A percentile compares a stretch with the other conserved stretches of the same genome.
These are phyloP conservation scores for Polietes domitor DNA, from an alignment of 2,888 invertebrate species.

Conservation along the genomic window DNA sequence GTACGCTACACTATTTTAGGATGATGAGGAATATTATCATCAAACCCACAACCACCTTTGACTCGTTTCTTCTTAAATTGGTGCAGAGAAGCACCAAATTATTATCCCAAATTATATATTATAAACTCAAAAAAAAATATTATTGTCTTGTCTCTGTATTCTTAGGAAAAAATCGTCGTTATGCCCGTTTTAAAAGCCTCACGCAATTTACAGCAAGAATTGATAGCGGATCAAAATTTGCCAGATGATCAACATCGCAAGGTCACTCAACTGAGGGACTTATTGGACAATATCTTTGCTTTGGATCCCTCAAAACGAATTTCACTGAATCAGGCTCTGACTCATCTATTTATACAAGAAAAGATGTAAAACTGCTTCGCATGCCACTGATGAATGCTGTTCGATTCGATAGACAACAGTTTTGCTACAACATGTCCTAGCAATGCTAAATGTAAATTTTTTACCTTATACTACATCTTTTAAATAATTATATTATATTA, in stretches of 20 bases:
- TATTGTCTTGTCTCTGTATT: slow-evolving; percentile 26
- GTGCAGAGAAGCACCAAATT: too few species aligned
- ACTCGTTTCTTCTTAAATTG: too few species aligned
- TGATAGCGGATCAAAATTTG: slow-evolving; percentile 93
- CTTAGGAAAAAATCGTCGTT: slow-evolving; percentile 98
- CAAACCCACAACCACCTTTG: too few species aligned
- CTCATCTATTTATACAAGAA: slow-evolving; percentile 97
- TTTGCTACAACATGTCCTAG: slow-evolving; percentile 25
- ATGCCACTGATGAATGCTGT: slow-evolving; percentile 9
- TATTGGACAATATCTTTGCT: slow-evolving; percentile 94
- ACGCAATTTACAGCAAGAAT: slow-evolving; percentile 92
- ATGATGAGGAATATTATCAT: too few species aligned
- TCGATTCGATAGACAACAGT: neutral
- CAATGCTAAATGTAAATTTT: slow-evolving; percentile 65
- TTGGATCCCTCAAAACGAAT: slow-evolving; percentile 95
- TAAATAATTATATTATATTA: neutral
- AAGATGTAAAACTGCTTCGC: slow-evolving; percentile 84
- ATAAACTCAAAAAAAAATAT: neutral
- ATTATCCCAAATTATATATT: too few species aligned
- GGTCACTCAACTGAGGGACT: slow-evolving; percentile 94
- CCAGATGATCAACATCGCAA: slow-evolving; percentile 95
- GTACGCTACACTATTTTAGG: too few species aligned
- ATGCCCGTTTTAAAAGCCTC: slow-evolving; percentile 94
- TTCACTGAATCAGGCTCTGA: slow-evolving; percentile 95
- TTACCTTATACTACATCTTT: slow-evolving; percentile 38